These are phyloP conservation scores for Austrofundulus limnaeus DNA, from an alignment of 2,113 vertebrate species.

Conservation along the genomic window DNA sequence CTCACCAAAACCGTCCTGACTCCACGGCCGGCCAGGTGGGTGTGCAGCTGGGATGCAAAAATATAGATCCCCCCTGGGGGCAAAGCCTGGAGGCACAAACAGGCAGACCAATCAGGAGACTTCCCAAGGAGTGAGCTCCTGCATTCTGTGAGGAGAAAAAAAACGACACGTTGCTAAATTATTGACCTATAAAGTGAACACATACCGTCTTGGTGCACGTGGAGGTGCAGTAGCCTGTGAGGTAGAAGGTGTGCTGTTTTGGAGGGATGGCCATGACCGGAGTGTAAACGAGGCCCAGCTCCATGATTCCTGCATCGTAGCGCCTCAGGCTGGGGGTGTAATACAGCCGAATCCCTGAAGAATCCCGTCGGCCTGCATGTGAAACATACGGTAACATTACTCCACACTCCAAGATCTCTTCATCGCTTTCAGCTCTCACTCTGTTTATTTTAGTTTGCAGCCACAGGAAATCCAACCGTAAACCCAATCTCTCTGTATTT, in stretches of 20 bases:
- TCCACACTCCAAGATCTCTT: background rate
- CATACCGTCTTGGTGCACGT: conserved; percentile 89
- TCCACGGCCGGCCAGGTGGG: conserved; percentile 86
- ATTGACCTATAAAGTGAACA: conserved; percentile 1
- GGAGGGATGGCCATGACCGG: conserved; percentile 94
- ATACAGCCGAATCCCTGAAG: conserved; percentile 90
- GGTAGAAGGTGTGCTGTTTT: conserved; percentile 75
- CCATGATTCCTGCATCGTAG: conserved; percentile 90
- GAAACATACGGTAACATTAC: background rate
- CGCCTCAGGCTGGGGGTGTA: conserved; percentile 83
- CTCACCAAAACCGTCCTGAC: conserved; percentile 86
- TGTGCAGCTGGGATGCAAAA: conserved; percentile 97
- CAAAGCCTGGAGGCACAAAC: conserved; percentile 79
- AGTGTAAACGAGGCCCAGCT: conserved; percentile 93
- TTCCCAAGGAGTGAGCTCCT: background rate
- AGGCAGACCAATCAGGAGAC: background rate
- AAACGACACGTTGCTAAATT: background rate
- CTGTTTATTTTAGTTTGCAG: no score
- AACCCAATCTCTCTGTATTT: no score
- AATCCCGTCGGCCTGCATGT: conserved; percentile 81
- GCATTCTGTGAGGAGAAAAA: background rate
- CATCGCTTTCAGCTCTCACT: no score
- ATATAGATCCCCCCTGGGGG: conserved; percentile 85
- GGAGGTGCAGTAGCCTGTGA: conserved; percentile 90
- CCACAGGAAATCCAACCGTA: no score